Conservation (phyloP, 1,140 invertebrate genomes). For the Conus betulinus region DNA sequence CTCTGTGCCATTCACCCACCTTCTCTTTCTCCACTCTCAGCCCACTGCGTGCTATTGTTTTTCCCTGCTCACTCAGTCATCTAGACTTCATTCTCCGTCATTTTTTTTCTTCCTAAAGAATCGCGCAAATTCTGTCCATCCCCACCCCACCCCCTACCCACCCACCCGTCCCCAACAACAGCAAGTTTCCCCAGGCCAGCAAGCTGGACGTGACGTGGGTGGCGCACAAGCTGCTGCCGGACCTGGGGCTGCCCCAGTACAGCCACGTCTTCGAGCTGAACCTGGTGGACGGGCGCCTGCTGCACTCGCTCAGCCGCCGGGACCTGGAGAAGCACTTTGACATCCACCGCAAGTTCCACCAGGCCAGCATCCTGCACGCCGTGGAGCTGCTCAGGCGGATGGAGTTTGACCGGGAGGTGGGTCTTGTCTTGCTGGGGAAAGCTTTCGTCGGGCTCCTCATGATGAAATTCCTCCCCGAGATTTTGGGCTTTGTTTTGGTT, state of each 20-base stretch:
- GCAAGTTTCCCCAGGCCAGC: constrained; percentile 90
- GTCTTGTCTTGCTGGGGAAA: not conserved
- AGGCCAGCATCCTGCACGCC: constrained; percentile 93
- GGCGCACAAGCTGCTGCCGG: constrained; percentile 92
- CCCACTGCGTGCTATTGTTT: no score
- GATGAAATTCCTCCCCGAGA: no score
- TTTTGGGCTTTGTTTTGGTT: no score
- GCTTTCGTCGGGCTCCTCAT: no score
- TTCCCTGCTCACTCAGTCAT: no score
- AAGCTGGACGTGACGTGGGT: constrained; percentile 94
- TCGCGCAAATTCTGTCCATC: not conserved
- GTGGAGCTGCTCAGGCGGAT: constrained; percentile 93
- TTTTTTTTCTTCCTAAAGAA: no score
- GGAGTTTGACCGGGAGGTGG: constrained; percentile 93
- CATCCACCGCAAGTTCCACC: constrained; percentile 93
- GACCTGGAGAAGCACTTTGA: constrained; percentile 92
- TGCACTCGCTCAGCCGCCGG: constrained; percentile 94
- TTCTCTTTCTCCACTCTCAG: no score
- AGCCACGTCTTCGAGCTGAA: constrained; percentile 91
- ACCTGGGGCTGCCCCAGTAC: constrained; percentile 92
- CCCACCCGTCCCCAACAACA: constrained; percentile 61
- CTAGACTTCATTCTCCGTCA: no score
- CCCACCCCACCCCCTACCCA: no score
- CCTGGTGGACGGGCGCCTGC: constrained; percentile 92
- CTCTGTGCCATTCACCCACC: no score